Conservation (phyloP, 1,140 invertebrate species). For the Drosophila lowei region DNA sequence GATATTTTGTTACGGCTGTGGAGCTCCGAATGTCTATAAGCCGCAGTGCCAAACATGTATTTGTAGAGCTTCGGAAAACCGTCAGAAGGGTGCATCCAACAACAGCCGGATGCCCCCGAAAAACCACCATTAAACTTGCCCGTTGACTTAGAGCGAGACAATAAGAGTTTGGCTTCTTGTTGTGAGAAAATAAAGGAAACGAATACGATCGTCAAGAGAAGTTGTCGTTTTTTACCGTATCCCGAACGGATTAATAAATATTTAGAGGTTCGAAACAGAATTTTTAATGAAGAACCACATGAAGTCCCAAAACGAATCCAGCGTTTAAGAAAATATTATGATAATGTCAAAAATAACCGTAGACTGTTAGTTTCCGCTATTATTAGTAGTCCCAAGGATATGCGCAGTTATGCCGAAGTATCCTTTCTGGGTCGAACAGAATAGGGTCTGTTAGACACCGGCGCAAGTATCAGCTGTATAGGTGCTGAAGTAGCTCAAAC, state of each 20-base stretch:
- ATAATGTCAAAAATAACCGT: slow-evolving; percentile 9
- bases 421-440: background rate
- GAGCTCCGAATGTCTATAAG: background rate
- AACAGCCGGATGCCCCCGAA: slow-evolving; percentile 14
- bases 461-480: slow-evolving; percentile 19
- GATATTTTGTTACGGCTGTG: slow-evolving; percentile 15
- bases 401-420: too few species aligned
- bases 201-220: background rate
- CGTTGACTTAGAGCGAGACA: background rate
- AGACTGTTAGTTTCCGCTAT: background rate
- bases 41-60: background rate
- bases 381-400: background rate
- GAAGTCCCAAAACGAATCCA: background rate
- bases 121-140: background rate
- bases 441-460: slow-evolving; percentile 20
- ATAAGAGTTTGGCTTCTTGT: too few species aligned
- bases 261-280: background rate
- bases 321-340: background rate
- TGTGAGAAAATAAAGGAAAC: background rate
- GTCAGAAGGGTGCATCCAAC: slow-evolving; percentile 2
- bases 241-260: slow-evolving; percentile 3
- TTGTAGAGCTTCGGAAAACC: slow-evolving; percentile 5
- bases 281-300: background rate
- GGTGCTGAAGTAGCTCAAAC: too few species aligned
- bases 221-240: background rate